phyloP scores from a whole-genome alignment of 2,888 invertebrate genomes.

The Drosophila sordidula region DNA sequence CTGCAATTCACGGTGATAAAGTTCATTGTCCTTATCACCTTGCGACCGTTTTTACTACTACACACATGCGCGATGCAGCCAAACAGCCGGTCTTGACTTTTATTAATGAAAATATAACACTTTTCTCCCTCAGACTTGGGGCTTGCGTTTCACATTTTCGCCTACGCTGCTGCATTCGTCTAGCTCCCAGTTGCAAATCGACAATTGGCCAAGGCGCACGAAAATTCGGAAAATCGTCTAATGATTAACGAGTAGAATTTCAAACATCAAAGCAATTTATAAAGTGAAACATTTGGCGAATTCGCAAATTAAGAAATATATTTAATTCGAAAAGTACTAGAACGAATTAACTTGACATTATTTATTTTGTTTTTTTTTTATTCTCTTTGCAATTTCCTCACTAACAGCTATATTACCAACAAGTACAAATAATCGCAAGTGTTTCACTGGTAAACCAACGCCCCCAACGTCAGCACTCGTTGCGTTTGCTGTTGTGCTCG shows the following conservation, averaged over 20 bases:
- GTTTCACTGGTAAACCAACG: constrained; percentile 46
- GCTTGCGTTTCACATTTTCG: constrained; percentile 38
- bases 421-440: constrained; percentile 11
- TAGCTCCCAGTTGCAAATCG: constrained; percentile 79
- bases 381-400: not conserved
- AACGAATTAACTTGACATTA: not conserved
- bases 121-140: constrained; percentile 29
- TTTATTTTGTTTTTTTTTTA: not conserved
- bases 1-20: constrained; percentile 6
- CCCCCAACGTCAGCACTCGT: not conserved
- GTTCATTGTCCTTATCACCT: constrained; percentile 61
- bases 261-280: constrained; percentile 38
- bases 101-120: constrained; percentile 62
- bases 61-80: constrained; percentile 66
- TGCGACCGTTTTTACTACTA: constrained; percentile 51
- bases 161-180: constrained; percentile 51
- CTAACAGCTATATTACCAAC: constrained; percentile 7
- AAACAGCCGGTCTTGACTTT: constrained; percentile 58
- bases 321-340: not conserved
- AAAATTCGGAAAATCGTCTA: constrained; percentile 58
- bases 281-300: constrained; percentile 42
- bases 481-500: constrained; percentile 16
- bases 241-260: constrained; percentile 22
- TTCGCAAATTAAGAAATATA: constrained; percentile 6
- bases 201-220: constrained; percentile 78